Base-by-base conservation (phyloP, 2,888 invertebrate species). In the Platycheirus rosarum region DNA sequence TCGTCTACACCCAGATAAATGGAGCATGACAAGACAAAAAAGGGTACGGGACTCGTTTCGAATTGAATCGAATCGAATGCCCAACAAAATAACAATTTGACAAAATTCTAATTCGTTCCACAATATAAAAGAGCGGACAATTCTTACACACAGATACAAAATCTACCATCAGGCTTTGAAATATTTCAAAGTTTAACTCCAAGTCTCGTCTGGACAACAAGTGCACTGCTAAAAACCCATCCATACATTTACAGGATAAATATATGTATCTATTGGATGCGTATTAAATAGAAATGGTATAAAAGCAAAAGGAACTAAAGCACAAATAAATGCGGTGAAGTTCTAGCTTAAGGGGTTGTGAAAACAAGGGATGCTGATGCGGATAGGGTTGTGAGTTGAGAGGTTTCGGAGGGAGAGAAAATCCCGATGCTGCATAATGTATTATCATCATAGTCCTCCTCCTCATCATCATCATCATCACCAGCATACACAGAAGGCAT, bases 1-100 rank as follows among this genome's bases (percentile, higher is more conserved):
- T 90, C 89, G 87, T 88, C 88, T 87, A 88, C 89, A 89, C 89
- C 88, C 88, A 87, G 88, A 86, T 89, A 90, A 90, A 90, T 91
- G 90, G 90, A 91, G 90, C 90, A 89, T 90, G 88, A 89, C 88
- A 87, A 88, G 89, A 88, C 88, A 87, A 85, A 87, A 88, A 62
- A 65, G 79, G 79, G 84, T 84, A 77, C 49, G 85, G 86, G 88
- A 86, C 86, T 86, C 87, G 87, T 85, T 6, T 26, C 26, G 60
- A 60, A 29, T 44, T 44, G 57, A 23, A 57, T 40, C 55, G 60
- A 60, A n/a, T n/a, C n/a, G n/a, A 88, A 87, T 88, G 85, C 85
- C 86, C 86, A 84, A 86, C 86, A 87, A 87, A 88, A 87, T 87
- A 89, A 88, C 87, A 88, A 89, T 90, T 90, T 89, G 88, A 89